Evolutionary conservation across 2,888 invertebrate genomes (phyloP), one percentile per base, ranked within the genome.

Genomic region (Aleiodes alternator): DNA sequence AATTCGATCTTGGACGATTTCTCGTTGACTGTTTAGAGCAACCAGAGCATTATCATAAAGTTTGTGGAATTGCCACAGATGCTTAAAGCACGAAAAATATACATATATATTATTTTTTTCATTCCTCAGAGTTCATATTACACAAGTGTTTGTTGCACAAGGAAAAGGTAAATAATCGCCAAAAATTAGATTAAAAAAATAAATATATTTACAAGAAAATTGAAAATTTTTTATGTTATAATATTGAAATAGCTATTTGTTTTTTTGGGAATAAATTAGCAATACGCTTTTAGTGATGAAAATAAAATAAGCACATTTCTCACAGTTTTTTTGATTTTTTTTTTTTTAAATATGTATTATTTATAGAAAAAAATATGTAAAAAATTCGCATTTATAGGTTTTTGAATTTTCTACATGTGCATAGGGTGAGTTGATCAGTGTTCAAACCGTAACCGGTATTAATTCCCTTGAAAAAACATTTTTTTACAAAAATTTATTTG

Each of bases 1-100:
- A 96, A 85, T 90, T 92, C 86, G 95, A 96, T 88, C 91, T 97
- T 68, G 96, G 94, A 0, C 91, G 92, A 78, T 96, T 96, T 89
- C 91, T 96, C 76, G 92, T 96, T 0, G 94, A 96, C 80, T 91
- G 93, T 64, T 90, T 96, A 61, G 90, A 90, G n/a, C 92, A 93
- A 77, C 91, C 94, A 0, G 93, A 96, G 84, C 94, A 95, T 89
- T 93, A 94, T 84, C 91, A 92, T 68, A 92, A 93, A 89, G 90
- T 92, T 55, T 92, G 93, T 84, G 94, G 94, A 11, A 92, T 95
- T 80, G 92, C 92, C 55, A 92, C 89, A 34, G 69, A 57, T 31
- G 43, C 77, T 48, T 70, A 9, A 79, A 34, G 34, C 34, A 34
- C 34, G 3, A 72, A 80, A 61, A 23, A 23, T 23, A 53, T 76